Evolutionary conservation across 2,888 invertebrate species (phyloP).

Genomic region (Drosophila melanosoma): DNA sequence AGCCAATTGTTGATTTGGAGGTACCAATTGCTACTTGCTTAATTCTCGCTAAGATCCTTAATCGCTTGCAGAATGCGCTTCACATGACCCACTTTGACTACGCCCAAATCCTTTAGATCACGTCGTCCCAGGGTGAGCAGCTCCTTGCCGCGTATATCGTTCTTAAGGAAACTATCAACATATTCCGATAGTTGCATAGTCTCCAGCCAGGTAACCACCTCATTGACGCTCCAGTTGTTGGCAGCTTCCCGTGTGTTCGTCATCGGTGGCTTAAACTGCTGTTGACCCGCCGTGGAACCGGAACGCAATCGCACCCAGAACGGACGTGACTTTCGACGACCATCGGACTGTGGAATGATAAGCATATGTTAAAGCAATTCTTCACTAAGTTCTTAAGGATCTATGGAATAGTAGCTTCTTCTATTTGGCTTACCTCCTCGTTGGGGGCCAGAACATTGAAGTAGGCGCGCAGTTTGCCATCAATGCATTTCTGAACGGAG

Average conservation of each 20-base stretch:
- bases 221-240: conserved; percentile 92
- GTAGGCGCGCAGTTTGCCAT: conserved; percentile 84
- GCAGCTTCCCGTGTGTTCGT: conserved; percentile 86
- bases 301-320: conserved; percentile 89
- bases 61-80: conserved; percentile 97
- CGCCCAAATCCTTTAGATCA: conserved; percentile 95
- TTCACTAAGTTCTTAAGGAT: too few relatives aligned
- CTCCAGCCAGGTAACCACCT: conserved; percentile 96
- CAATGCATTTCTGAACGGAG: conserved; percentile 85
- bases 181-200: conserved; percentile 95
- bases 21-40: conserved; percentile 53
- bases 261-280: conserved; percentile 76
- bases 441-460: conserved; percentile 84
- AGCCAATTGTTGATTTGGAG: conserved; percentile 37
- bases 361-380: not conserved
- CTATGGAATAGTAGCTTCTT: not conserved
- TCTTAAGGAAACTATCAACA: conserved; percentile 94
- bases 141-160: conserved; percentile 96
- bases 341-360: conserved; percentile 83
- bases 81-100: conserved; percentile 97
- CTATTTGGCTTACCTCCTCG: conserved; percentile 79
- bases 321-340: conserved; percentile 88
- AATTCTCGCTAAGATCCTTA: conserved; percentile 88
- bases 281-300: conserved; percentile 81
- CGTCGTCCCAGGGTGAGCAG: conserved; percentile 93